Conservation (phyloP, 37 sponge, comb jelly and placozoan species). For the Bolinopsis microptera region DNA sequence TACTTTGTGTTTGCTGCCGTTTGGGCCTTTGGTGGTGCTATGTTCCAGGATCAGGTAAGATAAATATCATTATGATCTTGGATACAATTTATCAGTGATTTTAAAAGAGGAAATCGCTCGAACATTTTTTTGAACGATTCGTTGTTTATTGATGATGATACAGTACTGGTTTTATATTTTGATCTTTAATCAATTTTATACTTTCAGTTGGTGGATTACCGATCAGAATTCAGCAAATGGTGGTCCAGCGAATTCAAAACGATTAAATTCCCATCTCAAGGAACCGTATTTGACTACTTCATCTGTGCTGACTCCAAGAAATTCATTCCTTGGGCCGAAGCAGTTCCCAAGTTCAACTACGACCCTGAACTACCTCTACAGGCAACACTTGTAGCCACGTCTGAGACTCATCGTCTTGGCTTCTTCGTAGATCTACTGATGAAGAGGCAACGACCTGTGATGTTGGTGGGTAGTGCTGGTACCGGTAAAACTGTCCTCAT, state of each 20-base stretch:
- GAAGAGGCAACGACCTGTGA: slow-evolving; percentile 89
- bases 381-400: slow-evolving; percentile 90
- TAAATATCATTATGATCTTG: background rate
- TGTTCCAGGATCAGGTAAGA: slow-evolving; percentile 96
- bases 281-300: slow-evolving; percentile 98
- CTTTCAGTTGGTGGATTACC: slow-evolving; percentile 87
- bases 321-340: slow-evolving; percentile 89
- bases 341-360: slow-evolving; percentile 86
- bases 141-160: too few species aligned
- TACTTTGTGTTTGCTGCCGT: slow-evolving; percentile 99
- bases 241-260: slow-evolving; percentile 94
- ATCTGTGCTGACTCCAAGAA: slow-evolving; percentile 82
- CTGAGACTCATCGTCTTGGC: slow-evolving; percentile 86
- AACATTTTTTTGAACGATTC: too few species aligned
- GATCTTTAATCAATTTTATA: background rate
- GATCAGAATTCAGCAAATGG: slow-evolving; percentile 98
- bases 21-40: slow-evolving; percentile 98
- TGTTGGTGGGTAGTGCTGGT: slow-evolving; percentile 97
- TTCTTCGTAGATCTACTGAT: slow-evolving; percentile 89
- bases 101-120: too few species aligned
- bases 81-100: too few species aligned
- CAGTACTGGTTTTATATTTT: too few species aligned
- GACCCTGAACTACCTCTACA: slow-evolving; percentile 97
- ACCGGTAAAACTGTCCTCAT: slow-evolving; percentile 98
- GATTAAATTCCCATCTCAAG: slow-evolving; percentile 97